Percentiles rank a stretch among this genome's conserved stretches.
These are phyloP conservation scores for Nyleta sp. DNA, from an alignment of 2,888 invertebrate genomes.

Conservation along the genomic window DNA sequence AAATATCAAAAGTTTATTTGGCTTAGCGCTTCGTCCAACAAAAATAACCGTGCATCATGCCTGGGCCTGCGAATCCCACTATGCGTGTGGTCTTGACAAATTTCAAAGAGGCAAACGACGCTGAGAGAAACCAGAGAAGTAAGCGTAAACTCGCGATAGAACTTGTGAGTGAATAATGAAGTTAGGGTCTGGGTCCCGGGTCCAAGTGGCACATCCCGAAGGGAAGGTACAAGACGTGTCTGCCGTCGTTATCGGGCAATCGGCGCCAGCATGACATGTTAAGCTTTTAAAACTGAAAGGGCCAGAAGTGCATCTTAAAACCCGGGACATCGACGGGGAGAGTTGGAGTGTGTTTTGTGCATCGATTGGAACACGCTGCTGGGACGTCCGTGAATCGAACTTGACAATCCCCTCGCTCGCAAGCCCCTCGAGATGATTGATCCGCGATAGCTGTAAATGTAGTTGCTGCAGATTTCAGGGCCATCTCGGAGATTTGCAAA, in stretches of 20 bases:
- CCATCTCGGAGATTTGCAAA: background rate
- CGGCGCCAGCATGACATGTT: conserved; percentile 71
- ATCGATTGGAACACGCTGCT: conserved; percentile 16
- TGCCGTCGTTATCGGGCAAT: conserved; percentile 72
- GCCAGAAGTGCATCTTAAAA: conserved; percentile 54
- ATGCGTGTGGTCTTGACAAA: conserved; percentile 58
- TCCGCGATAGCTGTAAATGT: conserved; percentile 24
- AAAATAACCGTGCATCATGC: conserved; percentile 39
- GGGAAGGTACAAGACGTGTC: conserved; percentile 66
- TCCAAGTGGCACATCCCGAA: conserved; percentile 48
- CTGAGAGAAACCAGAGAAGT: conserved; percentile 27
- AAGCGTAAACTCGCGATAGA: conserved; percentile 32
- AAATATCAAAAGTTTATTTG: conserved; percentile 50
- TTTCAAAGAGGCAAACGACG: conserved; percentile 38
- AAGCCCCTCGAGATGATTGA: conserved; percentile 47
- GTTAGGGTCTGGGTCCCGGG: conserved; percentile 33
- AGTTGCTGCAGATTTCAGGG: conserved; percentile 4
- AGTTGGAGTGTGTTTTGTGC: conserved; percentile 41
- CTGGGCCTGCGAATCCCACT: conserved; percentile 8
- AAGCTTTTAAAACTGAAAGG: conserved; percentile 52
- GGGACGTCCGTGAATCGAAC: conserved; percentile 24
- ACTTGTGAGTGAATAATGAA: conserved; percentile 59
- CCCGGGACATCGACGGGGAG: conserved; percentile 10
- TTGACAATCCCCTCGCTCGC: conserved; percentile 25
- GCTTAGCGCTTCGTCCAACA: conserved; percentile 4